A percentile compares a stretch with the other conserved stretches of the same genome.
Evolutionary conservation across 2,888 invertebrate genomes (phyloP).

Genomic region (Troilus luridus): DNA sequence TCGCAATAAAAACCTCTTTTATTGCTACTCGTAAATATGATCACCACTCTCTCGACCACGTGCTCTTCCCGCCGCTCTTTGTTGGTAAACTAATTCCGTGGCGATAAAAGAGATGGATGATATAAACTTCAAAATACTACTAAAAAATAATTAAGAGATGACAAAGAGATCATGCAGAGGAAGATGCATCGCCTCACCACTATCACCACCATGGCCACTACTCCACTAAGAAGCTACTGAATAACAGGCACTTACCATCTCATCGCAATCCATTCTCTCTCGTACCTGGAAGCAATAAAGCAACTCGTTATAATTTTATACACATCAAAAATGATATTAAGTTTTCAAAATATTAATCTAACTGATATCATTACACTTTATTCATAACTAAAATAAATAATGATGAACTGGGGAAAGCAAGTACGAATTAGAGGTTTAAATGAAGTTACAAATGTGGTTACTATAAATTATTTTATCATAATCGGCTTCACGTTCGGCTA

Average conservation of each 20-base stretch:
- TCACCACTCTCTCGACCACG: conserved; percentile 59
- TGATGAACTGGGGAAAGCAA: no score
- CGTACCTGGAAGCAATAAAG: conserved; percentile 50
- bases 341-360: neutral
- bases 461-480: no score
- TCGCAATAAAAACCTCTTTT: conserved; percentile 62
- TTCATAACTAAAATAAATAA: no score
- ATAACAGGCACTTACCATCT: conserved; percentile 52
- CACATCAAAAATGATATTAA: neutral
- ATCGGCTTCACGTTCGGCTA: no score
- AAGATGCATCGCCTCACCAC: neutral
- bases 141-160: conserved; percentile 43
- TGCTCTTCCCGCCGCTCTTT: conserved; percentile 52
- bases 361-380: no score
- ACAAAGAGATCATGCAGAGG: conserved; percentile 42
- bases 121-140: conserved; percentile 49
- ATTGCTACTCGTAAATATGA: conserved; percentile 63
- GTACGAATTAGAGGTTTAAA: no score
- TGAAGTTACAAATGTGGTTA: no score
- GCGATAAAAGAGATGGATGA: conserved; percentile 44
- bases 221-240: neutral
- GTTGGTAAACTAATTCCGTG: conserved; percentile 56
- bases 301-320: neutral
- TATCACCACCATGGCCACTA: neutral
- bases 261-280: conserved; percentile 48